Conservation (phyloP, 2,888 invertebrate genomes). For the Branchellion lobata region DNA sequence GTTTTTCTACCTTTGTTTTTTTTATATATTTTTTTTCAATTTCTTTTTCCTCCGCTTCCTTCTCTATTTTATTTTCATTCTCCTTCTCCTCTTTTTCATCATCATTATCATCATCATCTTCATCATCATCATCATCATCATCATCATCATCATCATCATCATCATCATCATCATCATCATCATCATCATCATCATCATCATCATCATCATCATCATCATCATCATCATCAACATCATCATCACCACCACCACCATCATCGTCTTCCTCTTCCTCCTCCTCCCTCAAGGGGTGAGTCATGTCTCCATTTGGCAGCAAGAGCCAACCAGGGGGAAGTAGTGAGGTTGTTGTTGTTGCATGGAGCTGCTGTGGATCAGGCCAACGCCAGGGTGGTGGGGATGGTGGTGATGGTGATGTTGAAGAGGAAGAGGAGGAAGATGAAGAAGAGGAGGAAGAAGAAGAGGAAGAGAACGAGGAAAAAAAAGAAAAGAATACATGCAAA, state of each 20-base stretch:
- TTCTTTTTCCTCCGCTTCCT: not conserved
- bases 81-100: too few species aligned
- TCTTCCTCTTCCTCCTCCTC: not conserved
- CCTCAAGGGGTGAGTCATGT: conserved; percentile 86
- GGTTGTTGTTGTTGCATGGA: conserved; percentile 92
- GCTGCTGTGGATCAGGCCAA: conserved; percentile 93
- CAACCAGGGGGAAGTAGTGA: conserved; percentile 97
- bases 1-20: too few species aligned
- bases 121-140: conserved; percentile 43
- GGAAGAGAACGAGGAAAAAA: too few species aligned
- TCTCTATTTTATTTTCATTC: too few species aligned
- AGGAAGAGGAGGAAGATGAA: too few species aligned
- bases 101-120: too few species aligned
- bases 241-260: conserved; percentile 6
- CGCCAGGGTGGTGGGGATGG: conserved; percentile 66
- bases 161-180: conserved; percentile 40
- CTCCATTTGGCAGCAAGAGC: conserved; percentile 96
- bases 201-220: conserved; percentile 37
- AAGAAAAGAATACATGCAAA: too few species aligned
- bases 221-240: conserved; percentile 15
- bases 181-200: conserved; percentile 42
- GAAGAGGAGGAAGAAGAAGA: too few species aligned
- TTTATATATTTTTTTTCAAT: too few species aligned
- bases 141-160: conserved; percentile 27
- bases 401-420: too few species aligned